Evolutionary conservation across 2,797 vertebrate species (phyloP).

Genomic region (Diceros bicornis): DNA sequence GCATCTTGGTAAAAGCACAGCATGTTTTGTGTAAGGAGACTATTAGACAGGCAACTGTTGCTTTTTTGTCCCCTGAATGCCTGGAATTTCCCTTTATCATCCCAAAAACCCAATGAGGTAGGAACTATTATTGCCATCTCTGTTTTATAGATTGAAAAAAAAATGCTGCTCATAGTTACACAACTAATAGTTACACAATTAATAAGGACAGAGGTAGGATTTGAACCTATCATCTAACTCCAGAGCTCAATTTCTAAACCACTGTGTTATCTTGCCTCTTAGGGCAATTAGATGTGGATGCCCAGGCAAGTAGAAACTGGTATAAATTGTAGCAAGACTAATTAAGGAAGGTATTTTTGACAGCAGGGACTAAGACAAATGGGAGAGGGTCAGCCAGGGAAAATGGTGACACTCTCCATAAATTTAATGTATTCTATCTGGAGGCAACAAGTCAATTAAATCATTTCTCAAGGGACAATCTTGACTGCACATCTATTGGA

Average conservation of each 20-base stretch:
- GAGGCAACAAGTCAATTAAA: constrained; percentile 65
- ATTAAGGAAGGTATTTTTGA: constrained; percentile 61
- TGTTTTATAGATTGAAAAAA: background rate
- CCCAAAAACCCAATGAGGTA: background rate
- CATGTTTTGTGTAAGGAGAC: background rate
- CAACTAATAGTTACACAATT: background rate
- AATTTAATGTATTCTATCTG: constrained; percentile 60
- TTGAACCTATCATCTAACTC: background rate
- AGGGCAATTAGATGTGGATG: background rate
- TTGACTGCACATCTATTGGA: background rate
- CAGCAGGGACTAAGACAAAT: constrained; percentile 44
- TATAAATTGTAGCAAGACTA: background rate
- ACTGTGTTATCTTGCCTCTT: background rate
- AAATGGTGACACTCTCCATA: background rate
- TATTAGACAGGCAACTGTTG: background rate
- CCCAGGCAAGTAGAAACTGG: background rate
- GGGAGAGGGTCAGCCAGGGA: background rate
- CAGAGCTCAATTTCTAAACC: background rate
- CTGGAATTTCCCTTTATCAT: background rate
- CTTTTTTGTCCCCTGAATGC: background rate
- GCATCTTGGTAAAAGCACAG: background rate
- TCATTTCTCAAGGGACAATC: constrained; percentile 12
- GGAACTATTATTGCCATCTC: background rate
- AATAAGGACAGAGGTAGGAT: background rate
- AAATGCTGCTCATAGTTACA: background rate